These are phyloP conservation scores for Miniopterus natalensis DNA, from an alignment of 2,113 vertebrate genomes.

Conservation along the genomic window DNA sequence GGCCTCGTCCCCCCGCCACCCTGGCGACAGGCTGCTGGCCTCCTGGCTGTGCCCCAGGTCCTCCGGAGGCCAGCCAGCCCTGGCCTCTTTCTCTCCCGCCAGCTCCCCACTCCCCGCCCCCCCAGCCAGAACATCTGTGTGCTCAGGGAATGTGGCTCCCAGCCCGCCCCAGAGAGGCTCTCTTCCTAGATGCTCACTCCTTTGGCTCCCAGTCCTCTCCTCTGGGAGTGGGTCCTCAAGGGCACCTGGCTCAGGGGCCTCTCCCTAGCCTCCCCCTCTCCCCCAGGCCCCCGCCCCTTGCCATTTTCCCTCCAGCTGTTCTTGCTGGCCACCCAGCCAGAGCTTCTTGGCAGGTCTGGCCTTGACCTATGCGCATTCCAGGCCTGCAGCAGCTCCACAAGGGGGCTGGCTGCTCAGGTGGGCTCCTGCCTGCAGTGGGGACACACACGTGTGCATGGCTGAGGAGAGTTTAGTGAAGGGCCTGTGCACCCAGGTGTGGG, in stretches of 20 bases:
- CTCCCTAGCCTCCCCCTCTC: rapidly evolving
- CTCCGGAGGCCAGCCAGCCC: slow-evolving; percentile 26
- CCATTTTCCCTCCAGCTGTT: neutral
- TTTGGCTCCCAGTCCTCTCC: neutral
- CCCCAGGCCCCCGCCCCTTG: neutral
- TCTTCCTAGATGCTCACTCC: neutral
- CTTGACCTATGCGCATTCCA: neutral
- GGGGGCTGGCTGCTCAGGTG: neutral
- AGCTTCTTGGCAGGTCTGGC: neutral
- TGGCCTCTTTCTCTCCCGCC: slow-evolving; percentile 77
- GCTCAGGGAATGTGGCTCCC: slow-evolving; percentile 79
- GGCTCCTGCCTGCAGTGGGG: neutral
- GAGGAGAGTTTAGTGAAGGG: neutral
- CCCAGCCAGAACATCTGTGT: slow-evolving; percentile 84
- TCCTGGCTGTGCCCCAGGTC: slow-evolving; percentile 58
- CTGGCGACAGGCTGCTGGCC: slow-evolving; percentile 79
- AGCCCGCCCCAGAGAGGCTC: neutral
- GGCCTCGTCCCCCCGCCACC: slow-evolving; percentile 15
- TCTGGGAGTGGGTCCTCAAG: neutral
- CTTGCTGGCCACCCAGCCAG: neutral
- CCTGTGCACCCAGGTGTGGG: neutral
- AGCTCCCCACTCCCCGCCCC: slow-evolving; percentile 6
- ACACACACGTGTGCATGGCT: rapidly evolving
- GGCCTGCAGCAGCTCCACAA: too few species aligned
- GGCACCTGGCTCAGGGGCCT: neutral